These are phyloP conservation scores for Esox niger DNA, from an alignment of 2,113 vertebrate species.

Conservation along the genomic window DNA sequence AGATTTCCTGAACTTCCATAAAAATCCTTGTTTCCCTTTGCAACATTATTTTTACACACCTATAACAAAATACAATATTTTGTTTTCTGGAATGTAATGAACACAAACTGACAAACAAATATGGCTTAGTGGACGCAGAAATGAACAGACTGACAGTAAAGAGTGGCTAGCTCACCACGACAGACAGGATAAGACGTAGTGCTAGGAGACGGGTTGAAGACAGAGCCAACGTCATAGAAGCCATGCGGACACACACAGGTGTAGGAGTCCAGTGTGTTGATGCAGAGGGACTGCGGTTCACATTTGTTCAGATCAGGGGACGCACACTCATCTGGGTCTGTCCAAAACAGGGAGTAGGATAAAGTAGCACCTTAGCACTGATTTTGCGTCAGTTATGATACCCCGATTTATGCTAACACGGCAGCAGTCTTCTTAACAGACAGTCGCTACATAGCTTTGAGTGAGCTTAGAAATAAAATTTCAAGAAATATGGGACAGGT, in stretches of 20 bases:
- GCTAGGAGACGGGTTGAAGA: slow-evolving; percentile 3
- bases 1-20: no score
- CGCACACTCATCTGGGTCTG: slow-evolving; percentile 63
- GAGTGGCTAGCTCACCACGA: slow-evolving; percentile 42
- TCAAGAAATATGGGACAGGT: no score
- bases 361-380: no score
- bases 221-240: slow-evolving; percentile 56
- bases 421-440: no score
- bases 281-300: slow-evolving; percentile 55
- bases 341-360: not conserved
- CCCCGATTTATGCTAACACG: no score
- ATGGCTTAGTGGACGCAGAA: not conserved
- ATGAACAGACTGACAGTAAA: not conserved
- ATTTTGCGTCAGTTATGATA: no score
- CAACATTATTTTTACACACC: no score
- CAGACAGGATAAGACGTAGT: slow-evolving; percentile 37
- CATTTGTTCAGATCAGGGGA: slow-evolving; percentile 29
- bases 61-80: no score
- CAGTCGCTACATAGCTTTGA: no score
- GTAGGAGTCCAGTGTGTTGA: slow-evolving; percentile 65
- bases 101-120: not conserved
- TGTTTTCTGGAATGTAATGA: no score
- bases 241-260: slow-evolving; percentile 58
- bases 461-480: no score
- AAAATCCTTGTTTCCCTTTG: no score